Conservation (phyloP, 2,888 invertebrate species). For the Microctonus brassicae region DNA sequence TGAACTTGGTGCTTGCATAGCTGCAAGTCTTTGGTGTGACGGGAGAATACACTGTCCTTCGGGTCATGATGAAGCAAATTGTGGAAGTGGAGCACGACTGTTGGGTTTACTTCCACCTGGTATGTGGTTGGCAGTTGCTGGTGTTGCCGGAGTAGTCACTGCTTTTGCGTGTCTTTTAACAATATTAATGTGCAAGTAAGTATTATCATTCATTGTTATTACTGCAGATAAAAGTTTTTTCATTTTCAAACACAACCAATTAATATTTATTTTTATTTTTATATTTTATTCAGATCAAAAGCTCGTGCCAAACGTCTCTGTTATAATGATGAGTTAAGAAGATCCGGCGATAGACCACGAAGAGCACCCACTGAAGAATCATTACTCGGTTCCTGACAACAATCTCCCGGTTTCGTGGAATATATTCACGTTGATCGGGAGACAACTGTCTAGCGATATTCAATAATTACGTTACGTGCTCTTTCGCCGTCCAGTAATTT, state of each 20-base stretch:
- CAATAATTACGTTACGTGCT: slow-evolving; percentile 51
- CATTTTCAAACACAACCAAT: too few relatives aligned
- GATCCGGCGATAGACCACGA: slow-evolving; percentile 62
- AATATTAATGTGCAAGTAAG: slow-evolving; percentile 69
- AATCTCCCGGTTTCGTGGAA: slow-evolving; percentile 87
- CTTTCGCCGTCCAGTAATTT: slow-evolving; percentile 28
- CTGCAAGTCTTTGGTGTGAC: slow-evolving; percentile 70
- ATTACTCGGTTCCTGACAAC: slow-evolving; percentile 86
- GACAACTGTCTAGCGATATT: slow-evolving; percentile 78
- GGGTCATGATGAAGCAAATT: slow-evolving; percentile 79
- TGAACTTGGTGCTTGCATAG: slow-evolving; percentile 67
- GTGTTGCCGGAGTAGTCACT: slow-evolving; percentile 69
- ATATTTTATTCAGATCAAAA: slow-evolving; percentile 72
- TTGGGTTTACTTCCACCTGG: slow-evolving; percentile 74
- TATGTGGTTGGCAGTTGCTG: slow-evolving; percentile 65
- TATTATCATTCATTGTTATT: background rate
- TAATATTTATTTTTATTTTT: too few relatives aligned
- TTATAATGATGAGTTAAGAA: slow-evolving; percentile 72
- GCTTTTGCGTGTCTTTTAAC: slow-evolving; percentile 70
- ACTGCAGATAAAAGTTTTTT: too few relatives aligned
- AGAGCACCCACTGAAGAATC: slow-evolving; percentile 80
- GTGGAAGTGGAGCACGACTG: slow-evolving; percentile 64
- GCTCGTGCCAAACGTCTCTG: slow-evolving; percentile 72
- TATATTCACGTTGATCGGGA: slow-evolving; percentile 94
- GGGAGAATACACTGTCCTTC: slow-evolving; percentile 70